Evolutionary conservation across 2,888 invertebrate species (phyloP), one percentile per base, ranked within the genome.

Genomic region (Octonoba sinensis): DNA sequence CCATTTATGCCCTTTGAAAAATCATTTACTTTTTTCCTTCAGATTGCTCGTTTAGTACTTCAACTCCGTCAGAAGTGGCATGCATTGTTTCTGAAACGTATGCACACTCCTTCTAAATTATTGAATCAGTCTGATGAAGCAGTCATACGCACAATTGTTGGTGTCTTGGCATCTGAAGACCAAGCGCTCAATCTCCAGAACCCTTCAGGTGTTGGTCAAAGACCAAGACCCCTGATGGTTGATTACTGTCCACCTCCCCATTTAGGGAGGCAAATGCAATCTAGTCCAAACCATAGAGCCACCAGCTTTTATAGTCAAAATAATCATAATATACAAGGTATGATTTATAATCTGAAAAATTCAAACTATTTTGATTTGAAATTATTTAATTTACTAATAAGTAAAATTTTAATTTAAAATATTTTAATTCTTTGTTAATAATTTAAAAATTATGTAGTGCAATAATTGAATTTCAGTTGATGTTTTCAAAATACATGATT

Each of bases 1-100:
- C n/a, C 11, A 56, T 12, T 18, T 56, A 8, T 8, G 3, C 18
- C n/a, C 57, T 20, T 57, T 20, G 27, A 27, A 27, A 27, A 27
- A 27, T 8, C 57, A 20, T 57, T 8, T 15, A 1, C 22, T 62
- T 36, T 62, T 11, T 13, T n/a, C 36, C 76, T 76, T 44, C 36
- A 89, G 88, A 86, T 87, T 72, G 93, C 92, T 0, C 90, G 92
- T 62, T 87, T 93, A 85, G 91, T 93, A 0, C 90, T 92, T 84
- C 92, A 93, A 86, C 88, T 94, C 46, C 89, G 94, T 4, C 93
- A 93, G 88, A 93, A 93, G 85, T 92, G 93, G 88, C 92, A 93
- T 87, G 92, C 93, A 2, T 87, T 93, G 18, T 92, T 94, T 83
- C 90, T 93, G 67, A 89, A 91, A 6, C 85, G 90, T 59, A 89